phyloP scores from a whole-genome alignment of 35 echinoderm and acorn worm species.

The Diadema setosum region DNA sequence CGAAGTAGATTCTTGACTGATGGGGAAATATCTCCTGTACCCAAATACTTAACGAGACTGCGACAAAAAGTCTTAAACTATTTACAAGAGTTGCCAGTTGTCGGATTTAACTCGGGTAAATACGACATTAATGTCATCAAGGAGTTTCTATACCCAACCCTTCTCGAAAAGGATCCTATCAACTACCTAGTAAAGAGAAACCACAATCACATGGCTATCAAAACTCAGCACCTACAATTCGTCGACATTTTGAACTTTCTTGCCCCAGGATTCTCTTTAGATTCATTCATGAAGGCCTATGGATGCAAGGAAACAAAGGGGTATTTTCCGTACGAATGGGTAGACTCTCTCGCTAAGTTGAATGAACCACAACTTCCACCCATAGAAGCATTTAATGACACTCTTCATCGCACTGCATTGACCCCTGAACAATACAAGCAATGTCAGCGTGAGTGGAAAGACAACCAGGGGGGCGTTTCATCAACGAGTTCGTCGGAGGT shows the following conservation, averaged over 20 bases:
- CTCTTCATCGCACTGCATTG: background rate
- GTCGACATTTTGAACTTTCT: conserved; percentile 33
- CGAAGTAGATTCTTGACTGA: background rate
- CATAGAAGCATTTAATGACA: background rate
- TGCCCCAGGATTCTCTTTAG: conserved; percentile 21
- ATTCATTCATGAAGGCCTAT: background rate
- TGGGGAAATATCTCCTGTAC: background rate
- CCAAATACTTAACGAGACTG: background rate
- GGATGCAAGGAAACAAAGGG: background rate
- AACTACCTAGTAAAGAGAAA: background rate
- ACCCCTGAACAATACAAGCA: background rate
- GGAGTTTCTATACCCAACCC: too few relatives aligned
- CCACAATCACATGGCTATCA: background rate
- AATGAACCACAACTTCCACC: background rate
- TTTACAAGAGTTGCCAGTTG: conserved; percentile 10
- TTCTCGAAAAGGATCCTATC: background rate
- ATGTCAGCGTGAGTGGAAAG: background rate
- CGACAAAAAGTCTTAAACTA: background rate
- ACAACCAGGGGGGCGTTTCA: too few relatives aligned
- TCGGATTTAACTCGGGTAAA: conserved; percentile 49
- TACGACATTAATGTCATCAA: too few relatives aligned
- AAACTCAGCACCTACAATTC: background rate
- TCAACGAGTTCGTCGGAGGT: too few relatives aligned
- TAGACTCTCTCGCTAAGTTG: background rate
- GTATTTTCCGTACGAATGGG: background rate